A percentile compares a stretch with the other conserved stretches of the same genome.
Conservation (phyloP, 1,140 invertebrate species). For the Potamilus streckersoni region DNA sequence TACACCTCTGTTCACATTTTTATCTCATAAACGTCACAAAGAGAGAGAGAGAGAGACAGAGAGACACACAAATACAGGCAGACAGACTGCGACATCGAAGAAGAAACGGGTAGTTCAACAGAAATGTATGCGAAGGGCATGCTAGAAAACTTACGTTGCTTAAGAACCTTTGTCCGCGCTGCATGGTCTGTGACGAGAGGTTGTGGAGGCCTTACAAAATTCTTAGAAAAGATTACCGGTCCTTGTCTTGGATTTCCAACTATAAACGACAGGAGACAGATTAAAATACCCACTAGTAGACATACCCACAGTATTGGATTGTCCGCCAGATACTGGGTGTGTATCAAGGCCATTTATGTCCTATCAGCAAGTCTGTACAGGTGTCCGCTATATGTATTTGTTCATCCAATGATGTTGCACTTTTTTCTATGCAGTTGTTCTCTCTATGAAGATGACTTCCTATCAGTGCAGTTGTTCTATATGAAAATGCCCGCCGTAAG, state of each 20-base stretch:
- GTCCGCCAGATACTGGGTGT: too few species aligned
- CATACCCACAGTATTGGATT: too few species aligned
- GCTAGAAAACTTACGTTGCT: constrained; percentile 11
- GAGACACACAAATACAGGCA: not conserved
- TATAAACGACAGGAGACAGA: constrained; percentile 21
- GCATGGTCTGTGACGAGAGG: constrained; percentile 16
- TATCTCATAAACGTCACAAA: not conserved
- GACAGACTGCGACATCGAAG: not conserved
- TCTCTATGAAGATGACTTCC: too few species aligned
- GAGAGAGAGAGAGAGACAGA: not conserved
- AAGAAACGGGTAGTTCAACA: not conserved
- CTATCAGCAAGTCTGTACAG: too few species aligned
- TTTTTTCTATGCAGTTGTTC: too few species aligned
- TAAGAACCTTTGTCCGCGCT: constrained; percentile 9
- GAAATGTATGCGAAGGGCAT: not conserved
- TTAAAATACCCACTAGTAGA: constrained; percentile 10
- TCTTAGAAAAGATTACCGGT: constrained; percentile 11
- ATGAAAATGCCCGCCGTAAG: too few species aligned
- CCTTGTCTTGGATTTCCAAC: constrained; percentile 14
- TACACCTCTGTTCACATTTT: too few species aligned
- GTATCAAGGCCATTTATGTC: too few species aligned
- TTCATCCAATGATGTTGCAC: too few species aligned
- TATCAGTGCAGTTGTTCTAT: too few species aligned
- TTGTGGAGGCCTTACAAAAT: constrained; percentile 19
- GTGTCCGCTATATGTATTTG: too few species aligned